Evolutionary conservation across 2,113 vertebrate genomes (phyloP).

Genomic region (Phalacrocorax aristotelis): DNA sequence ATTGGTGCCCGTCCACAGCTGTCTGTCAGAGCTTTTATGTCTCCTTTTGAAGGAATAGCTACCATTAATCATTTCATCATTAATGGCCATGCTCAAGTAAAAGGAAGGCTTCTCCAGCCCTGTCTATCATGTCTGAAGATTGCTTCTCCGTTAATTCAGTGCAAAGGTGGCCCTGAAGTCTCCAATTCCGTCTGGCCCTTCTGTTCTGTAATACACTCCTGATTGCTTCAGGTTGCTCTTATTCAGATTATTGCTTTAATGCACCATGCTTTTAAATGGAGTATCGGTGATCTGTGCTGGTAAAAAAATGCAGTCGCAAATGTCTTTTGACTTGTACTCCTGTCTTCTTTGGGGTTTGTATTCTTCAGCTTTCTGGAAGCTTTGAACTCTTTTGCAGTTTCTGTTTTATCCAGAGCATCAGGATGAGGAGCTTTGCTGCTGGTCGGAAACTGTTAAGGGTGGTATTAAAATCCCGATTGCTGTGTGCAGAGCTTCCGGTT

Average conservation of each 20-base stretch:
- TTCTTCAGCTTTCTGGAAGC: not conserved
- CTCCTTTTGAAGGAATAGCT: constrained; percentile 63
- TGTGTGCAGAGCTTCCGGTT: not conserved
- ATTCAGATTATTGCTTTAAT: not conserved
- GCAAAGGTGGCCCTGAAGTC: constrained; percentile 43
- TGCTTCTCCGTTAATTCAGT: constrained; percentile 30
- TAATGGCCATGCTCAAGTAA: constrained; percentile 38
- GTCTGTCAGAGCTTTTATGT: constrained; percentile 62
- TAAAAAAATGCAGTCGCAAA: not conserved
- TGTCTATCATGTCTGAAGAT: not conserved
- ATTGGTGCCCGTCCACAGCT: constrained; percentile 72
- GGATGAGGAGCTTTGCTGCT: not conserved
- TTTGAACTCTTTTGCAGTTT: not conserved
- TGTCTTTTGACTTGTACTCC: not conserved
- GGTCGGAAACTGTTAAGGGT: not conserved
- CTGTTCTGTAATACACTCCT: not conserved
- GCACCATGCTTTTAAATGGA: not conserved
- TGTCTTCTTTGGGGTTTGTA: not conserved
- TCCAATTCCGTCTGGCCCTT: constrained; percentile 1
- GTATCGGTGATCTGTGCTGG: not conserved
- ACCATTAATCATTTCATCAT: constrained; percentile 73
- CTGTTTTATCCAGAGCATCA: not conserved
- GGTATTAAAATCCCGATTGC: not conserved
- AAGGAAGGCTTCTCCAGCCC: constrained; percentile 15
- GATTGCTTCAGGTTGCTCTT: constrained; percentile 13